Base-by-base conservation (phyloP, 2,113 vertebrate genomes). In the Nothoprocta pentlandii region DNA sequence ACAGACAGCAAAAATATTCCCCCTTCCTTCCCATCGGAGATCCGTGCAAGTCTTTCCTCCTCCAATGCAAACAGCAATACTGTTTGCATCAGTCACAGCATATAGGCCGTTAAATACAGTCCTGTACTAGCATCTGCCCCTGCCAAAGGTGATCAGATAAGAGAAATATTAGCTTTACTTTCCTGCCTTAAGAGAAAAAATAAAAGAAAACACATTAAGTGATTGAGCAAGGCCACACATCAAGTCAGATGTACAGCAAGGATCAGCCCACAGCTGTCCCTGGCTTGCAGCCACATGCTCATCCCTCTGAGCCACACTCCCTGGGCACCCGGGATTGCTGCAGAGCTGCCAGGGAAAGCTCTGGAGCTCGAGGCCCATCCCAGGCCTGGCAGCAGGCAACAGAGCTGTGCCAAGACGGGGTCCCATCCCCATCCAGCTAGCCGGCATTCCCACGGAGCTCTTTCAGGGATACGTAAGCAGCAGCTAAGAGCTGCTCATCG, bases 201-300 rank as follows among this genome's bases (percentile, higher is more conserved):
- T 74, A 2, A 4, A 10, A 47, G 26, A 30, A 34, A 58, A 41
- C 13, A 19, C 1, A 7, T 21, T 3, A 4, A 81, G 58, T 3
- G 15, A 47, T 1, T 34, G 71, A 87, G 68, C 49, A 64, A 58
- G 85, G 92, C 85, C 90, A 92, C 85, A 66, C 82, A 63, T 6
- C 47, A 9, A 15, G 82, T 56, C 79, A 79, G 63, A 41, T 12
- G 46, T 32, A 34, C 1, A 66, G 79, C 44, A 44, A 16, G 71
- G 79, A 47, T 74, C 9, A 91, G 76, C 70, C 76, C 51, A 56
- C 94, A 95, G 94, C 81, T 94, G 87, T 80, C 64, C 80, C 90
- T 89, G 87, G 84, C 84, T 87, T 49, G 44, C 69, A 56, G 83
- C 89, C 89, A 46, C 67, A 3, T 49, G 2, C 68, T 80, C 85